These are phyloP conservation scores for Girardia tigrina DNA, from an alignment of 2,888 invertebrate species.

Conservation along the genomic window DNA sequence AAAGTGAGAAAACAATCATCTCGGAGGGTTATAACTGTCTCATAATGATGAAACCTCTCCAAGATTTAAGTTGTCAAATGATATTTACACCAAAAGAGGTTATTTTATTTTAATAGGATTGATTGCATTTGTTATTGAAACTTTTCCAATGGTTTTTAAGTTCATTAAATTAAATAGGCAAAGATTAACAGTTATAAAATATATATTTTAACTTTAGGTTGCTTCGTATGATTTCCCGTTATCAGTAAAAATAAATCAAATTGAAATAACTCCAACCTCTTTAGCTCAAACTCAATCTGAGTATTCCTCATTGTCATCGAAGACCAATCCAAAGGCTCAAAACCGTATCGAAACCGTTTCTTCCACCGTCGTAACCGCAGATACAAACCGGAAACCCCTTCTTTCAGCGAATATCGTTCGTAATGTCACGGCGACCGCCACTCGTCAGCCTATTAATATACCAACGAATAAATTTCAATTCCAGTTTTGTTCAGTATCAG, in stretches of 20 bases:
- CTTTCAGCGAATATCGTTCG: constrained; percentile 42
- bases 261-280: constrained; percentile 43
- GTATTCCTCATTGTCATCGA: not conserved
- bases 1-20: not conserved
- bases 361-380: not conserved
- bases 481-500: not conserved
- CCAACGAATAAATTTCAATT: constrained; percentile 44
- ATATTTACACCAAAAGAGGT: not conserved
- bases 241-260: constrained; percentile 46
- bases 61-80: not conserved
- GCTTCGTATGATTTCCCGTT: constrained; percentile 49
- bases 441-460: constrained; percentile 46
- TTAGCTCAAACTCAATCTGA: constrained; percentile 42
- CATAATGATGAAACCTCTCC: not conserved
- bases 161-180: no score
- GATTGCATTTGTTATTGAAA: no score
- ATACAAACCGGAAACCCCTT: constrained; percentile 38
- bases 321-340: not conserved
- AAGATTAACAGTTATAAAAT: no score
- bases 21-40: not conserved
- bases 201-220: constrained; percentile 43
- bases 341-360: not conserved
- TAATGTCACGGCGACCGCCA: constrained; percentile 47
- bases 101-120: not conserved
- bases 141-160: no score